Evolutionary conservation across 2,797 vertebrate genomes (phyloP).

Genomic region (Notamacropus eugenii): DNA sequence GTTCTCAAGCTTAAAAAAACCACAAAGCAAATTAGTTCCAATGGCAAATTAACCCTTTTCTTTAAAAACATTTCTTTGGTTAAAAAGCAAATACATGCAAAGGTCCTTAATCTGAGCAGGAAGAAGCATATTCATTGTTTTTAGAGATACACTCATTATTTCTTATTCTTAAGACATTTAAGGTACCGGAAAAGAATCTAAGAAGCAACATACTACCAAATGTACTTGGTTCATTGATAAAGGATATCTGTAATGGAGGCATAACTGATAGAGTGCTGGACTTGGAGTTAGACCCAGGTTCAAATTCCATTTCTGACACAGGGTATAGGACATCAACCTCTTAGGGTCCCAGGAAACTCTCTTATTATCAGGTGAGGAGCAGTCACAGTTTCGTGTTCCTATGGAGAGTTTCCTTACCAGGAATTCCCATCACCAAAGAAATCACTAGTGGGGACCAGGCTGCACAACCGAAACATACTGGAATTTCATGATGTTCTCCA

Average conservation of each 20-base stretch:
- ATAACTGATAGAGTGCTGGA: background rate
- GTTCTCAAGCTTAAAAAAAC: slow-evolving; percentile 39
- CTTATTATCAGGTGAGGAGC: background rate
- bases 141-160: background rate
- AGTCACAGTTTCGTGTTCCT: background rate
- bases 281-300: background rate
- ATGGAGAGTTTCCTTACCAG: background rate
- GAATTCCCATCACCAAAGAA: background rate
- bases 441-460: background rate
- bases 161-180: slow-evolving; percentile 25
- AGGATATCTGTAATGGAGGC: background rate
- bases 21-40: slow-evolving; percentile 37
- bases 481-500: background rate
- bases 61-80: slow-evolving; percentile 34
- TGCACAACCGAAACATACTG: background rate
- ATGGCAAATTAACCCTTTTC: background rate
- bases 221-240: background rate
- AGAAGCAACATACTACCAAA: background rate
- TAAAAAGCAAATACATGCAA: slow-evolving; percentile 18
- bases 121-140: slow-evolving; percentile 2
- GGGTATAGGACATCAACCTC: background rate
- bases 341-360: background rate
- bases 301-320: background rate
- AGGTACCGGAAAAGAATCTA: slow-evolving; percentile 25
- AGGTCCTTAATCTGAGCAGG: background rate